Evolutionary conservation across 2,888 invertebrate species (phyloP).

Genomic region (Thymelicus acteon): DNA sequence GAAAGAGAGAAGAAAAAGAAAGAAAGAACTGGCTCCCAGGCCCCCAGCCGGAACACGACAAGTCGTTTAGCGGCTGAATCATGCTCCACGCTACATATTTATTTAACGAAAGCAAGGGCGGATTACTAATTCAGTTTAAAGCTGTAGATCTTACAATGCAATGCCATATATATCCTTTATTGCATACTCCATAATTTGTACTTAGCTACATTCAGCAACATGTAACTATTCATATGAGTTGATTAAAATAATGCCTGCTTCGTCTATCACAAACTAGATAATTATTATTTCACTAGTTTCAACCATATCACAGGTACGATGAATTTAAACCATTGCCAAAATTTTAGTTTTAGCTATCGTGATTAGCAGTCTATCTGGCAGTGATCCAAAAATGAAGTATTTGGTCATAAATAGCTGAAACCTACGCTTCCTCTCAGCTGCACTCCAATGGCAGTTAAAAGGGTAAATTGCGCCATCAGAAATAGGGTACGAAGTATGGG

Average conservation of each 20-base stretch:
- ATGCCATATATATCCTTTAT: neutral
- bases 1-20: no score
- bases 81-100: no score
- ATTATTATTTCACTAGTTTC: conserved; percentile 2
- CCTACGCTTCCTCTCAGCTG: conserved; percentile 21
- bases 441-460: conserved; percentile 19
- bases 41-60: no score
- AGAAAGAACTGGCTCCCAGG: no score
- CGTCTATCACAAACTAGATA: neutral
- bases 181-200: neutral
- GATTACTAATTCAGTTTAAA: no score
- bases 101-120: no score
- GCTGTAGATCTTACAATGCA: neutral
- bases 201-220: neutral
- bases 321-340: neutral
- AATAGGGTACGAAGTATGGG: neutral
- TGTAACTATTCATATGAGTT: conserved; percentile 7
- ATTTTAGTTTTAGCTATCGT: conserved; percentile 15
- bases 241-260: neutral
- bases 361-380: conserved; percentile 21
- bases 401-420: conserved; percentile 21
- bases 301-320: neutral
- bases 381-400: conserved; percentile 31
- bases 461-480: conserved; percentile 16
- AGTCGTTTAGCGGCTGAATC: no score